These are phyloP conservation scores for Nephrocerus scutellatus DNA, from an alignment of 2,888 invertebrate species.

Conservation along the genomic window DNA sequence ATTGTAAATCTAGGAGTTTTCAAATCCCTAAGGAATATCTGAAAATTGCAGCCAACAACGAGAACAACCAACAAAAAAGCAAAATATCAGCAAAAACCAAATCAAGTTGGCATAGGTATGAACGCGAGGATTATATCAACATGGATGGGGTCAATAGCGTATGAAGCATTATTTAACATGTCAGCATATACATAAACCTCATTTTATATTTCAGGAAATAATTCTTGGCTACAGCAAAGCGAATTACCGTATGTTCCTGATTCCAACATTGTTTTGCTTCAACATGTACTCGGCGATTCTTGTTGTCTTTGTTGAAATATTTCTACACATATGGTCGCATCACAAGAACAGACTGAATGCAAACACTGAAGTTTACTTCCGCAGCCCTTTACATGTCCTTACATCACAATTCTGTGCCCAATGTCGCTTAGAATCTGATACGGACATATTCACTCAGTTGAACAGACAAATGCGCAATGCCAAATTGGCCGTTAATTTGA, in stretches of 20 bases:
- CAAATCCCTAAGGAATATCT: slow-evolving; percentile 41
- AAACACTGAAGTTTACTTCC: slow-evolving; percentile 56
- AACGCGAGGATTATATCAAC: slow-evolving; percentile 37
- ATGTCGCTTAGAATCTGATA: slow-evolving; percentile 57
- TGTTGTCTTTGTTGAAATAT: slow-evolving; percentile 53
- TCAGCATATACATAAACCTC: neutral
- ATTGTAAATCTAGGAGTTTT: slow-evolving; percentile 40
- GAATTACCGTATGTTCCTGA: slow-evolving; percentile 52
- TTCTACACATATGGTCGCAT: slow-evolving; percentile 63
- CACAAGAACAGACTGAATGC: slow-evolving; percentile 57
- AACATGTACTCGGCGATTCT: slow-evolving; percentile 51
- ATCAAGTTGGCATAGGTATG: slow-evolving; percentile 21
- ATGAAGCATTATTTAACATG: slow-evolving; percentile 11
- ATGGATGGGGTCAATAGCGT: slow-evolving; percentile 43
- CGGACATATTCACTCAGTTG: slow-evolving; percentile 45
- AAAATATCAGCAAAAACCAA: slow-evolving; percentile 17
- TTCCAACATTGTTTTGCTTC: slow-evolving; percentile 56
- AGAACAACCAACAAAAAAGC: slow-evolving; percentile 17
- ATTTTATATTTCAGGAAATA: slow-evolving; percentile 34
- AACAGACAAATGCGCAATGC: slow-evolving; percentile 56
- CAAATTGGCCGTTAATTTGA: slow-evolving; percentile 33
- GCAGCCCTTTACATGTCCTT: slow-evolving; percentile 62
- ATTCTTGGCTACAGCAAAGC: slow-evolving; percentile 43
- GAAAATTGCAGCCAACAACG: slow-evolving; percentile 26
- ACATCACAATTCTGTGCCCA: slow-evolving; percentile 63